Conservation (phyloP, 2,113 vertebrate species). For the Etia nguti region DNA sequence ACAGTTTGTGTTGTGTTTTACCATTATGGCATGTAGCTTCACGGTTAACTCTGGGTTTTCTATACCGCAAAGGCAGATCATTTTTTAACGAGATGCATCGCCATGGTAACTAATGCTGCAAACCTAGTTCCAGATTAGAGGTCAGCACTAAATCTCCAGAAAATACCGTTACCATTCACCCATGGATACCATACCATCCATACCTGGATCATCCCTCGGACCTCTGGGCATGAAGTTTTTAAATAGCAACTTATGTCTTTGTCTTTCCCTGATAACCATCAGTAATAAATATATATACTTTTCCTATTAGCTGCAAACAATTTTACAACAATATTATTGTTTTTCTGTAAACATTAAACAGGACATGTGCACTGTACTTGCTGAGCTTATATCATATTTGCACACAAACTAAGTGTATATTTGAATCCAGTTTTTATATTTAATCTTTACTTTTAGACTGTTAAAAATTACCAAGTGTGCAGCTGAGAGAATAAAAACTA, state of each 20-base stretch:
- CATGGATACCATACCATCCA: neutral
- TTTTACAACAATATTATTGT: neutral
- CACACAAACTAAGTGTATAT: neutral
- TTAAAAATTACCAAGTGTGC: neutral
- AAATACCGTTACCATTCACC: neutral
- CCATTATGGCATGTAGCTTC: neutral
- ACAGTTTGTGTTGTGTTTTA: neutral
- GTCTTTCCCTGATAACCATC: neutral
- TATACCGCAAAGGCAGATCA: neutral
- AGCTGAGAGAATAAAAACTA: neutral
- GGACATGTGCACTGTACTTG: neutral
- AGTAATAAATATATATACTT: neutral
- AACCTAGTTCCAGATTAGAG: neutral
- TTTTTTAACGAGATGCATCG: neutral
- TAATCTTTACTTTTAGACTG: neutral
- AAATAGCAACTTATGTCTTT: neutral
- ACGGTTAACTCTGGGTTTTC: neutral
- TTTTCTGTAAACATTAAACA: neutral
- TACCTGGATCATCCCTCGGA: neutral
- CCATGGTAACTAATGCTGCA: neutral
- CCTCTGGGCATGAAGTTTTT: neutral
- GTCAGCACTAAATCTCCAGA: neutral
- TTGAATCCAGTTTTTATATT: neutral
- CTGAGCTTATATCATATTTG: neutral
- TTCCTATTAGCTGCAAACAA: neutral